These are phyloP conservation scores for Scatophagus argus DNA, from an alignment of 2,113 vertebrate genomes.

Conservation along the genomic window DNA sequence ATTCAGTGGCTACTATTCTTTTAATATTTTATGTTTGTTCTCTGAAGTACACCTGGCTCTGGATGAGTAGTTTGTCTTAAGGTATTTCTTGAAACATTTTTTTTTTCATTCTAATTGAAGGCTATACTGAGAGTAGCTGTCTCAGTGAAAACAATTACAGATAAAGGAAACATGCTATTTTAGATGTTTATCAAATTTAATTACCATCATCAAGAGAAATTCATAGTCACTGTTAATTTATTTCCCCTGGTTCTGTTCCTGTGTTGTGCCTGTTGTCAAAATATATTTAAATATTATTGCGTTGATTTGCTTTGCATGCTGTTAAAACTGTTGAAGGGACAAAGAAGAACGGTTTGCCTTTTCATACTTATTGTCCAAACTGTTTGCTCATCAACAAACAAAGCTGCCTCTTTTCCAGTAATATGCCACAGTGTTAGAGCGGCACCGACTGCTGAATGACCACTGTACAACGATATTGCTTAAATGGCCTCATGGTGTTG, in stretches of 20 bases:
- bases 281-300: conserved; percentile 9
- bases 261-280: conserved; percentile 9
- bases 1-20: conserved; percentile 8
- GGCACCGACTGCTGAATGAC: background rate
- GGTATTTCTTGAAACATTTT: conserved; percentile 9
- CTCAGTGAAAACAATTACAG: conserved; percentile 25
- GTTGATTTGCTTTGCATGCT: background rate
- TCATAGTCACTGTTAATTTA: background rate
- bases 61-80: conserved; percentile 4
- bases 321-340: background rate
- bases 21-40: conserved; percentile 20
- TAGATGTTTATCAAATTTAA: conserved; percentile 55
- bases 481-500: background rate
- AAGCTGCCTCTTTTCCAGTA: background rate
- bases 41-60: background rate
- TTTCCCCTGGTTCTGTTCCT: conserved; percentile 10
- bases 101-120: conserved; percentile 3
- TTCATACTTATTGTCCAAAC: background rate
- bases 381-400: background rate
- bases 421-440: background rate
- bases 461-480: background rate
- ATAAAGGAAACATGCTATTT: conserved; percentile 39
- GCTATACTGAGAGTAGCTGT: background rate
- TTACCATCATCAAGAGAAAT: conserved; percentile 39
- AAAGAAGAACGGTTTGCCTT: background rate